These are phyloP conservation scores for Agrilus planipennis DNA, from an alignment of 1,140 invertebrate species.

Conservation along the genomic window DNA sequence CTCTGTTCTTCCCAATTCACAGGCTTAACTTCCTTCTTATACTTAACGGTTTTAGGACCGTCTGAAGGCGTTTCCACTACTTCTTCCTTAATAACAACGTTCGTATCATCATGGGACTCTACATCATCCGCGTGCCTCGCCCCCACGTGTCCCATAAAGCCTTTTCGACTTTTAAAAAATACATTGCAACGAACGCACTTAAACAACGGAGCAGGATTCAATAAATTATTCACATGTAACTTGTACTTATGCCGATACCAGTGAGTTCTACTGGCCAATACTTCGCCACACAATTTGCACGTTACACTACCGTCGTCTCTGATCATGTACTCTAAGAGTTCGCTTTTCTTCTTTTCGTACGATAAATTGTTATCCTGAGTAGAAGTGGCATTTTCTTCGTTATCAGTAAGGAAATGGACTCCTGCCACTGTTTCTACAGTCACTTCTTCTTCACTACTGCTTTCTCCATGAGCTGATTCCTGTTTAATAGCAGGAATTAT, in stretches of 20 bases:
- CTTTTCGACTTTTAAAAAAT: conserved; percentile 68
- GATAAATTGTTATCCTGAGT: conserved; percentile 30
- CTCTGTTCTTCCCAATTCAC: conserved; percentile 55
- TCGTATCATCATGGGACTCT: conserved; percentile 20
- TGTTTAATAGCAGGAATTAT: conserved; percentile 33
- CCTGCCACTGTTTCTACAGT: conserved; percentile 17
- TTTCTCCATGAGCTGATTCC: conserved; percentile 16
- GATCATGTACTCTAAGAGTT: conserved; percentile 59
- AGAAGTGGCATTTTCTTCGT: conserved; percentile 29
- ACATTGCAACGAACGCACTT: conserved; percentile 64
- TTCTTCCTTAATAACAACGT: conserved; percentile 27
- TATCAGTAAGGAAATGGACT: conserved; percentile 50
- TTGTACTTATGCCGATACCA: conserved; percentile 76
- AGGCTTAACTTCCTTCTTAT: conserved; percentile 24
- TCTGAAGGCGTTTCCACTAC: conserved; percentile 14
- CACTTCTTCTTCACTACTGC: conserved; percentile 13
- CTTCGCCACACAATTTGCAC: conserved; percentile 65
- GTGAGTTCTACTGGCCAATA: conserved; percentile 59
- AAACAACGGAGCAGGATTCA: conserved; percentile 51
- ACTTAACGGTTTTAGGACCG: conserved; percentile 11
- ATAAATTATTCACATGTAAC: conserved; percentile 41
- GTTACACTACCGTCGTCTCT: conserved; percentile 60
- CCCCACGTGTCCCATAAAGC: conserved; percentile 60
- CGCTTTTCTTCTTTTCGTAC: conserved; percentile 35
- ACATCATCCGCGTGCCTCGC: conserved; percentile 47